These are phyloP conservation scores for Sphaeridia pumilis DNA, from an alignment of 2,888 invertebrate species.

Conservation along the genomic window DNA sequence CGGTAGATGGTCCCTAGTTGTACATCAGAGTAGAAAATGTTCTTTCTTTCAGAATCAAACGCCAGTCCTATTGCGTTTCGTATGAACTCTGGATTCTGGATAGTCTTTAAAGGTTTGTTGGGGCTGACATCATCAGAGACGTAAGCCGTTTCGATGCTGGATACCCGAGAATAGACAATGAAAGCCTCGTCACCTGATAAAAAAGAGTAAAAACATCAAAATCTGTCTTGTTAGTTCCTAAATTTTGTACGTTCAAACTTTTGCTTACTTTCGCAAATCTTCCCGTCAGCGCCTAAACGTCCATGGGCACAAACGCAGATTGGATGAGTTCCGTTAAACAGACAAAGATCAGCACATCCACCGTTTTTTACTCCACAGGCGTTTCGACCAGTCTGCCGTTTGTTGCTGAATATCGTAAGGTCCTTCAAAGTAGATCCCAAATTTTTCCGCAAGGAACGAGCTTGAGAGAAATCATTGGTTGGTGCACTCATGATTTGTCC, in stretches of 20 bases:
- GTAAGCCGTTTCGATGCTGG: constrained; percentile 68
- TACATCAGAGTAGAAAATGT: constrained; percentile 78
- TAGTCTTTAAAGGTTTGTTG: constrained; percentile 64
- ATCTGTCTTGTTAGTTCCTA: not conserved
- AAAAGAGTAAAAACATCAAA: not conserved
- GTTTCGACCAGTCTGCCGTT: constrained; percentile 50
- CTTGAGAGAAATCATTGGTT: constrained; percentile 44
- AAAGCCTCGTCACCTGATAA: constrained; percentile 62
- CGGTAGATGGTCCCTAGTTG: constrained; percentile 71
- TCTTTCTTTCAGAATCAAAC: constrained; percentile 57
- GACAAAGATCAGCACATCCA: constrained; percentile 66
- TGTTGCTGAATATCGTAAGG: constrained; percentile 47
- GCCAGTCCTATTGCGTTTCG: constrained; percentile 76
- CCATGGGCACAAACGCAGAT: constrained; percentile 77
- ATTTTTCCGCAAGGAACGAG: constrained; percentile 30
- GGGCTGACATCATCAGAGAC: constrained; percentile 54
- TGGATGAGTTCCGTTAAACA: constrained; percentile 54
- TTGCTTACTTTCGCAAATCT: constrained; percentile 51
- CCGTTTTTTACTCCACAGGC: constrained; percentile 54
- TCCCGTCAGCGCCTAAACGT: constrained; percentile 52
- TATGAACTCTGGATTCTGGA: constrained; percentile 59
- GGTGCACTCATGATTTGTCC: constrained; percentile 58
- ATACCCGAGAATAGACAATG: constrained; percentile 69
- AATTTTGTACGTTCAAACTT: not conserved
- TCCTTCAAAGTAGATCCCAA: constrained; percentile 34